Evolutionary conservation across 2,888 invertebrate species (phyloP).

Genomic region (Rhagonycha fulva): DNA sequence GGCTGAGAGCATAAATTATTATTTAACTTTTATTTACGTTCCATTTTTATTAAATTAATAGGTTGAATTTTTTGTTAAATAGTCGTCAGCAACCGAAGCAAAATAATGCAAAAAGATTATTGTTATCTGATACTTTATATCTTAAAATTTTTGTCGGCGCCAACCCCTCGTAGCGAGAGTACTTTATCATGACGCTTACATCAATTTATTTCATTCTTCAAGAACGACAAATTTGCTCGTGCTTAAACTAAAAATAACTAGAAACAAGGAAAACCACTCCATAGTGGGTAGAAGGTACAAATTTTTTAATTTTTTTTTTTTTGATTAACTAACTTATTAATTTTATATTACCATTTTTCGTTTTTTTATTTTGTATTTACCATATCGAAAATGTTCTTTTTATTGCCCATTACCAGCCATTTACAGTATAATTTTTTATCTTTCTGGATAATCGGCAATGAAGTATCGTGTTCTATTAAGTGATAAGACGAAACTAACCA

Average conservation of each 20-base stretch:
- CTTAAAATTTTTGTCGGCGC: neutral
- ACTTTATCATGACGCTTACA: neutral
- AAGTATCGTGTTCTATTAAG: neutral
- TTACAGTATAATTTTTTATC: neutral
- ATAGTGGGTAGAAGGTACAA: neutral
- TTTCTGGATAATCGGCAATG: neutral
- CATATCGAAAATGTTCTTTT: neutral
- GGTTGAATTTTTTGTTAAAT: neutral
- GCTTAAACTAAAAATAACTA: neutral
- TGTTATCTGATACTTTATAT: neutral
- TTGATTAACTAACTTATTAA: neutral
- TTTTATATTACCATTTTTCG: neutral
- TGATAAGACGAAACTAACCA: neutral
- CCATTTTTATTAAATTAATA: neutral
- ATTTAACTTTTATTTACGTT: neutral
- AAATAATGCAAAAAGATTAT: neutral
- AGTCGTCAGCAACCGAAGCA: neutral
- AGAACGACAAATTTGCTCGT: neutral
- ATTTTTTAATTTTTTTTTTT: neutral
- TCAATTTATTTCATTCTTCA: constrained; percentile 3
- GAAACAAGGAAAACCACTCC: neutral
- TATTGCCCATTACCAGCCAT: neutral
- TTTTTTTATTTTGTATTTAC: neutral
- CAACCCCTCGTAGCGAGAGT: neutral
- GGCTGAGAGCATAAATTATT: neutral